Conservation (phyloP, 2,797 vertebrate species). For the Myotis findleyi region DNA sequence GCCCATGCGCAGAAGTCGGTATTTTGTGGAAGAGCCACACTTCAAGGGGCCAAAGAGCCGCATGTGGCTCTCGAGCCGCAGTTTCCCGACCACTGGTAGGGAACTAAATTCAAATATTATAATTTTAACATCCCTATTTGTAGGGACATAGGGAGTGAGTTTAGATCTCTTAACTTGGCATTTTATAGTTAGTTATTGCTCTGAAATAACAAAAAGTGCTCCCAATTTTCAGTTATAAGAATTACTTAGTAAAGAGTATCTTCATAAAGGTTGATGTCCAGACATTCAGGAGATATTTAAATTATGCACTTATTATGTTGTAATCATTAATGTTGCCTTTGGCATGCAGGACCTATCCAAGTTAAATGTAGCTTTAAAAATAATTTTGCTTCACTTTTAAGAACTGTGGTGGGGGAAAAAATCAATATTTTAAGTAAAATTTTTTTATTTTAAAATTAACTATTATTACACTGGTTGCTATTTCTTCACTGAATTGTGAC, state of each 20-base stretch:
- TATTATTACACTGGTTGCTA: not conserved
- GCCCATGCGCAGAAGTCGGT: no score
- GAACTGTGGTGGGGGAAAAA: not conserved
- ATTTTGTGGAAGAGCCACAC: no score
- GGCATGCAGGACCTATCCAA: not conserved
- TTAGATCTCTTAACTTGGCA: constrained; percentile 46
- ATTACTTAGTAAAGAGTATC: constrained; percentile 33
- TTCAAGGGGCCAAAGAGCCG: no score
- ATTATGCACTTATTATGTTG: not conserved
- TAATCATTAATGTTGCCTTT: constrained; percentile 44
- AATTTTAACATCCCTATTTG: not conserved
- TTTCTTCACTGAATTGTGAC: constrained; percentile 56
- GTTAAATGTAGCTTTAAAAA: constrained; percentile 29
- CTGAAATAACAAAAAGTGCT: constrained; percentile 50
- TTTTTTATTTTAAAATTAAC: constrained; percentile 51
- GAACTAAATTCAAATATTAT: not conserved
- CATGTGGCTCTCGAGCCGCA: no score
- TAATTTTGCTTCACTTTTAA: constrained; percentile 56
- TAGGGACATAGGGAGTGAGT: constrained; percentile 13
- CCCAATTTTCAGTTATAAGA: constrained; percentile 41
- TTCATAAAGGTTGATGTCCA: constrained; percentile 40
- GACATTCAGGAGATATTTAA: constrained; percentile 35
- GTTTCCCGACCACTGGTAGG: no score
- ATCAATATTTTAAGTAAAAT: constrained; percentile 28
- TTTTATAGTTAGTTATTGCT: constrained; percentile 55